Percentiles rank a stretch among this genome's conserved stretches.
Conservation (phyloP, 1,140 invertebrate genomes). For the Zophobas morio region DNA sequence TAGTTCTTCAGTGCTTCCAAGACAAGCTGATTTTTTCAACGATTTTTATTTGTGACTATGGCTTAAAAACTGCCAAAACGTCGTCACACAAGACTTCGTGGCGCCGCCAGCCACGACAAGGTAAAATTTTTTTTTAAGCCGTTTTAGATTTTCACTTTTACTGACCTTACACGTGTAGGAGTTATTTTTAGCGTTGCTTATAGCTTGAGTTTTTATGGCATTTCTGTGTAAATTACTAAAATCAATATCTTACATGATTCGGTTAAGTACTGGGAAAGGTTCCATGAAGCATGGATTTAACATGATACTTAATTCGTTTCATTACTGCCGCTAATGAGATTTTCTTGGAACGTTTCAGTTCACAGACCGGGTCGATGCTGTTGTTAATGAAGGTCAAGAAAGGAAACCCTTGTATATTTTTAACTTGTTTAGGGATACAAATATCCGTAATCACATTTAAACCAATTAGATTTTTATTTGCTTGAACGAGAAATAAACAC, state of each 20-base stretch:
- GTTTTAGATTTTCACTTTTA: slow-evolving; percentile 7
- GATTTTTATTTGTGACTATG: slow-evolving; percentile 58
- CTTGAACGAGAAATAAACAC: no score
- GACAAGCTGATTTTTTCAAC: background rate
- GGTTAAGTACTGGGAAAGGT: no score
- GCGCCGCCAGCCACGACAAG: slow-evolving; percentile 64
- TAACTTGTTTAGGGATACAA: no score
- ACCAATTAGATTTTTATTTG: no score
- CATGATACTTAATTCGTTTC: background rate
- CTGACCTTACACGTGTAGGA: background rate
- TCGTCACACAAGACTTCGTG: slow-evolving; percentile 65
- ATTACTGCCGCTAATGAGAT: background rate
- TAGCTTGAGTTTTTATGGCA: background rate
- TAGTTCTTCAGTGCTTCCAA: slow-evolving; percentile 6
- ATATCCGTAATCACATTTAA: no score
- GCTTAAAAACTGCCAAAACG: slow-evolving; percentile 62
- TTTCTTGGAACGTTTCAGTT: background rate
- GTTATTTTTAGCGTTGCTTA: slow-evolving; percentile 8
- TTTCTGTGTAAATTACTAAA: no score
- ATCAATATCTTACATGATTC: no score
- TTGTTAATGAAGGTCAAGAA: slow-evolving; percentile 10
- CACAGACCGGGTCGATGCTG: slow-evolving; percentile 10
- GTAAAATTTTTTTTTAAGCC: slow-evolving; percentile 52
- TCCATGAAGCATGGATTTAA: no score
- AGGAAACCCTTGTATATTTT: background rate